phyloP scores from a whole-genome alignment of 2,888 invertebrate genomes.

The Melanargia galathea region DNA sequence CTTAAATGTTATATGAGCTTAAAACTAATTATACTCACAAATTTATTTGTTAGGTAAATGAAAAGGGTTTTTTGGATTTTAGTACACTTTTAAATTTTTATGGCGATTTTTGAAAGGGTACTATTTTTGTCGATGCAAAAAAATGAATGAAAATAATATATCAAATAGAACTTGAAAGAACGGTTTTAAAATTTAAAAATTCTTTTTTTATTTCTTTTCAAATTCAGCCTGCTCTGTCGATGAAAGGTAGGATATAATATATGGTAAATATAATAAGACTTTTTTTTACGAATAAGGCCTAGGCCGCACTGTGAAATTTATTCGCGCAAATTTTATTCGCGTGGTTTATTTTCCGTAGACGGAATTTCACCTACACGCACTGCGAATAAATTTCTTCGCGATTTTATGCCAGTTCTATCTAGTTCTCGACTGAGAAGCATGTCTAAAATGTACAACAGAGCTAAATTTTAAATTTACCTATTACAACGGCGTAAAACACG shows the following conservation, averaged over 20 bases:
- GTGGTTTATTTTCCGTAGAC: too few species aligned
- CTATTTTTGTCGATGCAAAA: constrained; percentile 23
- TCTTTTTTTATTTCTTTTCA: background rate
- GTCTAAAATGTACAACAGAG: too few species aligned
- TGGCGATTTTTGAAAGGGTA: constrained; percentile 35
- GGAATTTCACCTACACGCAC: too few species aligned
- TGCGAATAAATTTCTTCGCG: too few species aligned
- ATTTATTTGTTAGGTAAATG: background rate
- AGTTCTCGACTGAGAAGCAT: too few species aligned
- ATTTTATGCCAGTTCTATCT: too few species aligned
- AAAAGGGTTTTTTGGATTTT: constrained; percentile 16
- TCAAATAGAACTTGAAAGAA: constrained; percentile 2
- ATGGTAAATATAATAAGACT: too few species aligned
- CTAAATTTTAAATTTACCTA: too few species aligned
- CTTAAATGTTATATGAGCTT: background rate
- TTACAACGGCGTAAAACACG: too few species aligned
- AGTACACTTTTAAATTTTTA: constrained; percentile 38
- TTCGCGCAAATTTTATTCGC: too few species aligned
- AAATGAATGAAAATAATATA: constrained; percentile 25
- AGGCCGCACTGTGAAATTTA: too few species aligned
- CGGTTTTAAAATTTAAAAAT: constrained; percentile 11
- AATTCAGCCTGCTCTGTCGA: background rate
- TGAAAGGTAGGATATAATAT: background rate
- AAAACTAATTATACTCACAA: constrained; percentile 3
- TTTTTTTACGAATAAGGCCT: too few species aligned